phyloP scores from a whole-genome alignment of 1,140 invertebrate genomes.

The Doryteuthis pealeii region DNA sequence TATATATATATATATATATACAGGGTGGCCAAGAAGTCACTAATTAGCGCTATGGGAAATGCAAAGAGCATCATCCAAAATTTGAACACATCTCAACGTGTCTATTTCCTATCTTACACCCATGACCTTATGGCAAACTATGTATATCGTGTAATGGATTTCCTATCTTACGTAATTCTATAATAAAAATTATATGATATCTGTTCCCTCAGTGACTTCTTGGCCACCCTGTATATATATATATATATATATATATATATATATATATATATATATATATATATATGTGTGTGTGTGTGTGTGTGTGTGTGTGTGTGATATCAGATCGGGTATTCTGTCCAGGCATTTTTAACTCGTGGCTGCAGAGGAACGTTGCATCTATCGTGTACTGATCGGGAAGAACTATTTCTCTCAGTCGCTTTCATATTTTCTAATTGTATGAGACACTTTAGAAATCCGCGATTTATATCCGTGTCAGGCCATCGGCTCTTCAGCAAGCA shows the following conservation, averaged over 20 bases:
- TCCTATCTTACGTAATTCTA: too few relatives aligned
- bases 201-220: too few relatives aligned
- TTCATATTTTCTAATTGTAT: not conserved
- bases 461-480: slow-evolving; percentile 33
- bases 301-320: too few relatives aligned
- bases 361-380: not conserved
- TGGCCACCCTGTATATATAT: too few relatives aligned
- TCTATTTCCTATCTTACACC: too few relatives aligned
- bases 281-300: not conserved
- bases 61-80: too few relatives aligned
- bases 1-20: not conserved
- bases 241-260: not conserved
- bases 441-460: not conserved
- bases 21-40: too few relatives aligned
- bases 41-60: too few relatives aligned
- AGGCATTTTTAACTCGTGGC: not conserved
- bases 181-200: too few relatives aligned
- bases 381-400: not conserved
- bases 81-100: too few relatives aligned
- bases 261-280: not conserved
- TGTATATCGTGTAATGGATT: too few relatives aligned
- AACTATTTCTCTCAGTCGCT: not conserved
- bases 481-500: slow-evolving; percentile 41
- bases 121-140: too few relatives aligned
- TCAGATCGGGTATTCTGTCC: not conserved